Base-by-base conservation (phyloP, 2,113 vertebrate genomes). In the Halcyon senegalensis region DNA sequence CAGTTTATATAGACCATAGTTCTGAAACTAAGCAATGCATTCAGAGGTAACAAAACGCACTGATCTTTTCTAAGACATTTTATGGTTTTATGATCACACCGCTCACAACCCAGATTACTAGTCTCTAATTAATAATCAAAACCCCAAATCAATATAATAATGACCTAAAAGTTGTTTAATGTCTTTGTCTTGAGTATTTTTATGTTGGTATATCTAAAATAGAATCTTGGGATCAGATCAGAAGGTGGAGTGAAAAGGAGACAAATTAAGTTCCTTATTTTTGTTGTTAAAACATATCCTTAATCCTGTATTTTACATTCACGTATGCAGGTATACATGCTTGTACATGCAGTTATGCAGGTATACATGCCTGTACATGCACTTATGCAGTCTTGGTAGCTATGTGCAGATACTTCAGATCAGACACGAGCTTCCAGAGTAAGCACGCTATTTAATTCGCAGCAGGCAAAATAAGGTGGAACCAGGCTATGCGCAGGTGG, bases 101-200 rank as follows among this genome's bases (percentile, higher is more conserved):
- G 41, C 41, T 58, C 82, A 75, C 66, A 67, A 75, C 7, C 4
- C 56, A 59, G 39, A 46, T 87, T 60, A 46, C 17, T 37, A 43
- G 33, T 23, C 9, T 83, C 35, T 62, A 97, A 92, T 92, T 94
- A 88, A 91, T 75, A 94, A 86, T 91, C 67, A 35, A 81, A 64
- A 77, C 3, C 3, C 28, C 39, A 94, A 96, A 91, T 66, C 66
- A 44, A 88, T 74, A 76, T 15, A 69, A 85, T 76, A 20, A 83
- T 14, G 30, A 92, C 30, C 37, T 62, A 39, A 48, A 91, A 21
- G 13, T 24, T 81, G 86, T 91, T 58, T 31, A 41, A 33, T 30
- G 9, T 55, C 6, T 66, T 74, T n/a, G 25, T 44, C 72, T 21
- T 23, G 33, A 60, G 7, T 4, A 1, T 28, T 79, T 69, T 67